Evolutionary conservation across 2,797 vertebrate genomes (phyloP), one percentile per base, ranked within the genome.

Genomic region (Hapalemur alaotrensis): DNA sequence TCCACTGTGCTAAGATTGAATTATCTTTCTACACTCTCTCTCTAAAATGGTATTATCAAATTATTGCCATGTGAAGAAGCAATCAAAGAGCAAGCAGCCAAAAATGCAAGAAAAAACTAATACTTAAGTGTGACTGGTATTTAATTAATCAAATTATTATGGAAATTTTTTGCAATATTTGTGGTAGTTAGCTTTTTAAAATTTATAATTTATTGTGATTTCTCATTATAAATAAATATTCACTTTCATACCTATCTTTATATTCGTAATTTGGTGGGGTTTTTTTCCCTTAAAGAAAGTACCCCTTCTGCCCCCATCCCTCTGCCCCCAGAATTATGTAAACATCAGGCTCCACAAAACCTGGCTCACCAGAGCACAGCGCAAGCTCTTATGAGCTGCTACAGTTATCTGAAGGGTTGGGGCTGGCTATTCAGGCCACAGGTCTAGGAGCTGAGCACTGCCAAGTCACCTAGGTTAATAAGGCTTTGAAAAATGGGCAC

Each of bases 181-280:
- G 30, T 80, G 32, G 59, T n/a, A 75, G 11, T 87, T 46, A 88
- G 32, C 32, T 80, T 94, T 95, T 73, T 25, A 35, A 93, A 87
- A 23, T 75, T 13, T 59, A 3, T 61, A 32, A 38, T 92, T 83
- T 93, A 46, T 70, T 93, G 30, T 89, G 65, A 79, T 46, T 89
- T 95, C 41, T 91, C 46, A 93, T n/a, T 83, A 28, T 75, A 93
- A 80, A 82, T 72, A 94, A 83, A 87, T 90, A 95, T 59, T 83
- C 61, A 69, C 32, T 73, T 93, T 69, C 35, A 83, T 23, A 35
- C 7, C 65, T 43, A 48, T 86, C 41, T 87, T 78, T 81, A 35
- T 14, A 46, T 82, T 69, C 90, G 41, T 83, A 92, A 35, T 61
- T 54, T 70, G 52, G 35, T 70, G 32, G 30, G 43, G 10, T 7